Percentiles rank a stretch among this genome's conserved stretches.
These are phyloP conservation scores for Propithecus deckenii DNA, from an alignment of 2,797 vertebrate species.

Conservation along the genomic window DNA sequence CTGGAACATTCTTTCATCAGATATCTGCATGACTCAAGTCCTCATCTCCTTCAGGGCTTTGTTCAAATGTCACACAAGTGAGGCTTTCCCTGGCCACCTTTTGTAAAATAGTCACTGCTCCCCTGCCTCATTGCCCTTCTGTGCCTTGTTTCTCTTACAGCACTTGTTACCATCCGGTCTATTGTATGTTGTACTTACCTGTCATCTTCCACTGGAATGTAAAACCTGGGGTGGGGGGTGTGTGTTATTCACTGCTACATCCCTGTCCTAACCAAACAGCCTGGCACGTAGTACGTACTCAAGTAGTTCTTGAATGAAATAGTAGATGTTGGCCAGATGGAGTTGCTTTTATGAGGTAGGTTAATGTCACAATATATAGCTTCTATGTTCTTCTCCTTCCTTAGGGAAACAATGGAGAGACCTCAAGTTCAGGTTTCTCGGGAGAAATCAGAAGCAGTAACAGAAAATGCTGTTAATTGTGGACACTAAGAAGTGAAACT, in stretches of 20 bases:
- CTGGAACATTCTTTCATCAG: not conserved
- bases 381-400: not conserved
- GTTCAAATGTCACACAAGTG: not conserved
- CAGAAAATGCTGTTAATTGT: not conserved
- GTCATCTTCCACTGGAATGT: not conserved
- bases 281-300: not conserved
- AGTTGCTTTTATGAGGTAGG: not conserved
- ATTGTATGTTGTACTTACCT: not conserved
- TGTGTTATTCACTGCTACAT: not conserved
- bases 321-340: not conserved
- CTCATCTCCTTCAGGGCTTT: not conserved
- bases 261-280: not conserved
- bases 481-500: slow-evolving; percentile 6
- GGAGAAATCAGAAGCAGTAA: not conserved
- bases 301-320: not conserved
- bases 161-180: not conserved
- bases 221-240: not conserved
- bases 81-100: not conserved
- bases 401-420: slow-evolving; percentile 11
- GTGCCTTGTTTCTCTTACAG: not conserved
- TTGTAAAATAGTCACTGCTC: not conserved
- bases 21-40: not conserved
- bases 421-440: not conserved
- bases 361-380: not conserved
- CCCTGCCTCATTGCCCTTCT: not conserved